Evolutionary conservation across 92 coral and sea anemone genomes (phyloP), one percentile per base, ranked within the genome.

Genomic region (Micromussa lordhowensis): DNA sequence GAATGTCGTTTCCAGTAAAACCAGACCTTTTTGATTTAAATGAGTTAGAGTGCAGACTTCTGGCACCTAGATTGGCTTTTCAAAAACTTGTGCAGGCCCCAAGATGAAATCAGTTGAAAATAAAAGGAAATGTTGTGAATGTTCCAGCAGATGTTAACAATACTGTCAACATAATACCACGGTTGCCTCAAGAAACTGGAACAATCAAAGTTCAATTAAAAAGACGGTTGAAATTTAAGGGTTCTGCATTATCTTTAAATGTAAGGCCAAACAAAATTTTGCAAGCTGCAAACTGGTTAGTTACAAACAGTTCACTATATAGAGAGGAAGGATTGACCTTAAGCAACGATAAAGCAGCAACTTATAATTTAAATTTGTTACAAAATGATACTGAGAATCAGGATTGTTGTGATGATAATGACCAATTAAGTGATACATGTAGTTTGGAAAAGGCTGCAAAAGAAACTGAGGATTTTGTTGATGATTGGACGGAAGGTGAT

Each of bases 301-400:
- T 84, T 22, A 81, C 36, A 17, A 92, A 92, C 88, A 94, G 97
- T 84, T 58, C 69, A 72, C 91, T 94, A 81, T 88, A 91, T 73
- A 88, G 86, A 73, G 92, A 88, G 44, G 85, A 81, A 64, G 92
- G 92, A n/a, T n/a, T n/a, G n/a, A n/a, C n/a, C n/a, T n/a, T n/a
- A n/a, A n/a, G n/a, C n/a, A n/a, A n/a, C n/a, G n/a, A n/a, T n/a
- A n/a, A n/a, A n/a, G n/a, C n/a, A n/a, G n/a, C n/a, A n/a, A n/a
- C n/a, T n/a, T n/a, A n/a, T n/a, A n/a, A n/a, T n/a, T n/a, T n/a
- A n/a, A n/a, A n/a, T n/a, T n/a, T n/a, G n/a, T n/a, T n/a, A n/a
- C n/a, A n/a, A n/a, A n/a, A n/a, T n/a, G n/a, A n/a, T n/a, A n/a
- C n/a, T n/a, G n/a, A n/a, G n/a, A n/a, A n/a, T n/a, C n/a, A n/a